Base-by-base conservation (phyloP, 2,797 vertebrate genomes). In the Crenuchus spilurus region DNA sequence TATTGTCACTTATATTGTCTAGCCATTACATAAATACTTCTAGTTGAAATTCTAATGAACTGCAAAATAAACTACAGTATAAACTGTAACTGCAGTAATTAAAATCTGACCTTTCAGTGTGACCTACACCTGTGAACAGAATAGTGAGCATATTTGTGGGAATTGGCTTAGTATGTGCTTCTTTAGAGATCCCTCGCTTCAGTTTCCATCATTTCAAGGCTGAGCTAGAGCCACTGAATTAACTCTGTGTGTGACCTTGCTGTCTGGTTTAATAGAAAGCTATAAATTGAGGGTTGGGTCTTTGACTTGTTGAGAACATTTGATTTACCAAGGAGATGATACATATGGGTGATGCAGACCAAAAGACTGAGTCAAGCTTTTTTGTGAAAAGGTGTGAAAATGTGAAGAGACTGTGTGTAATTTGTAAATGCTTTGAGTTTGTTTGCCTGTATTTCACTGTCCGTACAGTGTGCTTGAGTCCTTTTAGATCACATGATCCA, bases 251-350 rank as follows among this genome's bases (percentile, higher is more conserved):
- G 18, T 48, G 42, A 64, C 41, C 57, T 52, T 44, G 44, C 48
- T 13, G 2, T 33, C 46, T 69, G 37, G 13, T 54, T 33, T 63
- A 70, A 69, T 54, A 28, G 57, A 69, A 42, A 42, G 30, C 66
- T 54, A 24, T 37, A 75, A 46, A 75, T 42, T 63, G 20, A 44
- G 18, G 6, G 18, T 18, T 61, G 55, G 52, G 44, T 52, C 64
- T 26, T 35, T 39, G 48, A 49, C 44, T 30, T 26, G 22, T 4
- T 30, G 37, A 28, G 20, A 31, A 46, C 24, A 20, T 28, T 46
- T 46, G 24, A 46, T 64, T n/a, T 60, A 46, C 24, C 13, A 26
- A 39, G 22, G 22, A 16, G 22, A 39, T 26, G 37, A 11, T 62
- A 16, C 30, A 18, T 6, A 20, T 35, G 54, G 54, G 9, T n/a